These are phyloP conservation scores for Musca domestica DNA, from an alignment of 1,140 invertebrate genomes.

Conservation along the genomic window DNA sequence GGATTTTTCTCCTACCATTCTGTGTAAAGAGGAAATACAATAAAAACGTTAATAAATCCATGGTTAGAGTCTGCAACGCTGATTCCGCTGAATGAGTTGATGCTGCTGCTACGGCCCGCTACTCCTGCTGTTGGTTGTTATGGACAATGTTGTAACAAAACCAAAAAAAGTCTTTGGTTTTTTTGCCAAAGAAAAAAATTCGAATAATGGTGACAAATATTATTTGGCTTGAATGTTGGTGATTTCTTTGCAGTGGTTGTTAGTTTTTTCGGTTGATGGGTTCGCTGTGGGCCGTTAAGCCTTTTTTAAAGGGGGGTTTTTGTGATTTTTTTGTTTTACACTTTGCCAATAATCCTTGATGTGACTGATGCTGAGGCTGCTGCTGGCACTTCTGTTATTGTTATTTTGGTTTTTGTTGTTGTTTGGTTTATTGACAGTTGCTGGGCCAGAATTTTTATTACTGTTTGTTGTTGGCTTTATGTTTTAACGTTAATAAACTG, in stretches of 20 bases:
- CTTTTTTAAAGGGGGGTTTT: background rate
- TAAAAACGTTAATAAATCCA: conserved; percentile 38
- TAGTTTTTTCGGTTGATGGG: background rate
- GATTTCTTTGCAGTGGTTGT: background rate
- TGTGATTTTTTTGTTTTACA: background rate
- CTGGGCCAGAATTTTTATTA: no score
- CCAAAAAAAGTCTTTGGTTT: no score
- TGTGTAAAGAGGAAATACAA: conserved; percentile 33
- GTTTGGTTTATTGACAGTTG: no score
- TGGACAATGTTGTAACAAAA: background rate
- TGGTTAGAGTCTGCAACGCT: conserved; percentile 21
- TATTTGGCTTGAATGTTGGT: no score
- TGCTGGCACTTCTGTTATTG: background rate
- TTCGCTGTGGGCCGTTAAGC: background rate
- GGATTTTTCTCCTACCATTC: conserved; percentile 41
- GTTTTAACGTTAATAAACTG: no score
- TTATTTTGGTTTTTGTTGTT: background rate
- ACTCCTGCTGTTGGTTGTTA: background rate
- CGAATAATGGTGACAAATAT: no score
- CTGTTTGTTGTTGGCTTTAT: no score
- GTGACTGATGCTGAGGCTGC: conserved; percentile 3
- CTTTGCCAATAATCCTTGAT: background rate
- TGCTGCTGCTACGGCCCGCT: background rate
- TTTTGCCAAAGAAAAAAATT: no score
- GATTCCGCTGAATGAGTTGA: no score